Evolutionary conservation across 2,888 invertebrate genomes (phyloP), one percentile per base, ranked within the genome.

Genomic region (Hyles lineata): DNA sequence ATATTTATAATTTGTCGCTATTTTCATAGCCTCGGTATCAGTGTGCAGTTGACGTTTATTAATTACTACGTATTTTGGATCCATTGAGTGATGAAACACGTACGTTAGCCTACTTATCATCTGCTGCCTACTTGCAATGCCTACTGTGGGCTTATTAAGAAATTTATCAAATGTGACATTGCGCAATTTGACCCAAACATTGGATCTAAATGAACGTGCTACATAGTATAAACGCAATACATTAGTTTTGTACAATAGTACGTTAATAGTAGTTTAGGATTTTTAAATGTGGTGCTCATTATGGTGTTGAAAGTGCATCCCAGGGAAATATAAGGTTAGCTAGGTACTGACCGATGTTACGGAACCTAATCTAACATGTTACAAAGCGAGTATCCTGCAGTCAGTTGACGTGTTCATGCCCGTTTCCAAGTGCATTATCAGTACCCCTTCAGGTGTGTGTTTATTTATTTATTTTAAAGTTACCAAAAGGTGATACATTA

Each of bases 1-100:
- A 32, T 67, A 3, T 62, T 43, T 43, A 32, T 11, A 7, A 35
- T 21, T n/a, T 72, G 3, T 62, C 52, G 70, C 60, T 43, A 15
- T 25, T 72, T 72, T 74, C 73, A 58, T 73, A 67, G 73, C 73
- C 72, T 70, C 72, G 69, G 55, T 72, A 75, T 70, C 55, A 43
- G 72, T 72, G 21, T 52, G 58, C 61, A 76, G 74, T 78, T 78
- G 81, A 80, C 80, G 76, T 82, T 81, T 81, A 85, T 85, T 88
- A 87, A 88, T 88, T 86, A 85, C 78, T 74, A 76, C 76, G 74
- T 80, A 80, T 78, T 81, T 84, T 80, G 83, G 83, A 82, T 82
- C 81, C 77, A 78, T 76, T 79, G 75, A 78, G 80, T 88, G 82
- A 78, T 74, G 86, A 89, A 87, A 87, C 81, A 76, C 74, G 75